These are phyloP conservation scores for Plebejus argus DNA, from an alignment of 2,888 invertebrate genomes.

Conservation along the genomic window DNA sequence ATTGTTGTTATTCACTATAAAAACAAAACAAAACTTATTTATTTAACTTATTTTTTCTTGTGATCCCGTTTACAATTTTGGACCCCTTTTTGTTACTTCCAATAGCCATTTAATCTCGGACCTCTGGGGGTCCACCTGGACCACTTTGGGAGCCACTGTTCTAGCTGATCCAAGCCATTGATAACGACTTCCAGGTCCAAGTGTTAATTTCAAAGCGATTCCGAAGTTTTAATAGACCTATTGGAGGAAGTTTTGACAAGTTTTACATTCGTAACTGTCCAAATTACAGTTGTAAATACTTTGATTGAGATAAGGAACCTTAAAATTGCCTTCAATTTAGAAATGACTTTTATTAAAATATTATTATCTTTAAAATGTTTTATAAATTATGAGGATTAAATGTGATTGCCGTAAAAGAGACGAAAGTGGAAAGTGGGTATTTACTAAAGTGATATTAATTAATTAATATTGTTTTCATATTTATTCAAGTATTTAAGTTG, in stretches of 20 bases:
- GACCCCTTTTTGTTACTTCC: too few relatives aligned
- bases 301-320: conserved; percentile 17
- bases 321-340: background rate
- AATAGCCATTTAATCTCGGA: background rate
- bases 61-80: too few relatives aligned
- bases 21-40: too few relatives aligned
- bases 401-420: background rate
- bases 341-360: background rate
- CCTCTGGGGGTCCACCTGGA: background rate
- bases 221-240: conserved; percentile 22
- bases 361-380: background rate
- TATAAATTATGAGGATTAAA: background rate
- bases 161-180: conserved; percentile 55
- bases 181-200: conserved; percentile 33
- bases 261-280: conserved; percentile 7
- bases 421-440: too few relatives aligned
- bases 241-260: conserved; percentile 22
- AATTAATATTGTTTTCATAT: too few relatives aligned
- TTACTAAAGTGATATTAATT: too few relatives aligned
- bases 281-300: conserved; percentile 16
- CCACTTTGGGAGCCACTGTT: background rate
- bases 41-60: too few relatives aligned
- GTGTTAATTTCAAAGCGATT: conserved; percentile 13
- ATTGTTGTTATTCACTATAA: too few relatives aligned
- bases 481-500: too few relatives aligned